These are phyloP conservation scores for Microhierax caerulescens DNA, from an alignment of 2,797 vertebrate genomes.

Conservation along the genomic window DNA sequence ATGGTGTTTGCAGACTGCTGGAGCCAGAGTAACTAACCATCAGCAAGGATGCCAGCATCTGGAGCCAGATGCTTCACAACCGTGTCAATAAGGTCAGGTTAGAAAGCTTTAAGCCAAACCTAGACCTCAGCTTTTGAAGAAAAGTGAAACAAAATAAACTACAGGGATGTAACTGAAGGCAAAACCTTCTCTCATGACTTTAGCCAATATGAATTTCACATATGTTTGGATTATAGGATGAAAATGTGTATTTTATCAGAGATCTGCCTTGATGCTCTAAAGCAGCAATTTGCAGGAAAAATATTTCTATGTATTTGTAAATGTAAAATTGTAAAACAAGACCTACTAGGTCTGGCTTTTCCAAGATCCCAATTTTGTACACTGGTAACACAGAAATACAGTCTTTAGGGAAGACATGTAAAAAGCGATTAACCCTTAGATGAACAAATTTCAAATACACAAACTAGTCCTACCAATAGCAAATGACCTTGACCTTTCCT, in stretches of 20 bases:
- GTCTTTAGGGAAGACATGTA: background rate
- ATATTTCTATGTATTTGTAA: background rate
- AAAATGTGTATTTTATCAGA: background rate
- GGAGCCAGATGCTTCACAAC: background rate
- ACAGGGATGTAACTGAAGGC: background rate
- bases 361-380: background rate
- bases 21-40: background rate
- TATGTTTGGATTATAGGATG: background rate
- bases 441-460: background rate
- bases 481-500: background rate
- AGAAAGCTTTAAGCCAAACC: background rate
- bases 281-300: background rate
- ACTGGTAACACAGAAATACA: background rate
- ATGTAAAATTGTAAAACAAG: background rate
- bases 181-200: background rate
- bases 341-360: background rate
- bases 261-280: background rate
- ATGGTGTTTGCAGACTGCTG: background rate
- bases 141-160: background rate
- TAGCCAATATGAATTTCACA: background rate
- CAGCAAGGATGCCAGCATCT: background rate
- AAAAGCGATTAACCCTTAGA: background rate
- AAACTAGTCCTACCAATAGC: background rate
- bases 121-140: background rate
- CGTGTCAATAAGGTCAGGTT: fast-evolving